Conservation (phyloP, 2,888 invertebrate genomes). For the Rhyacophila evoluta region DNA sequence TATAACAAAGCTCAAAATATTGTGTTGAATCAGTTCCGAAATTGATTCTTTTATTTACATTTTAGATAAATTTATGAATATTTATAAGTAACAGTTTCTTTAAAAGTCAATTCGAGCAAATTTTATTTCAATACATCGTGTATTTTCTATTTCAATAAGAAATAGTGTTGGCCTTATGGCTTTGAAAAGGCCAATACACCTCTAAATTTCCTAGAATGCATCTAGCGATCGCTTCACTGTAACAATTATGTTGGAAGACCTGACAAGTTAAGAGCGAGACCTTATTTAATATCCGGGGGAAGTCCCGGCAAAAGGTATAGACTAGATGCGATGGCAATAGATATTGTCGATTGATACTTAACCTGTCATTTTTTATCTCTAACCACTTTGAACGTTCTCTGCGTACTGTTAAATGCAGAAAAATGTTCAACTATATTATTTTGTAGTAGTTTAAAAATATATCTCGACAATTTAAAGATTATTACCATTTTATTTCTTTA, state of each 20-base stretch:
- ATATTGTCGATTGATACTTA: conserved; percentile 24
- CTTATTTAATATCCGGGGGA: conserved; percentile 20
- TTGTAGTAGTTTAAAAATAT: background rate
- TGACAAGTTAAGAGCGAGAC: conserved; percentile 15
- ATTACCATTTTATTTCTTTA: no score
- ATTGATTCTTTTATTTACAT: no score
- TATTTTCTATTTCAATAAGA: no score
- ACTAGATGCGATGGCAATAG: conserved; percentile 1
- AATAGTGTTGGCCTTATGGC: no score
- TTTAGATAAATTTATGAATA: no score
- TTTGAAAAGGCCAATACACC: background rate
- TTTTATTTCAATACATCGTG: no score
- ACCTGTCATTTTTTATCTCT: background rate
- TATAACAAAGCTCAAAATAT: no score
- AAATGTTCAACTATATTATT: background rate
- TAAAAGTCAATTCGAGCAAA: no score
- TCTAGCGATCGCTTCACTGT: background rate
- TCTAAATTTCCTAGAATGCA: background rate
- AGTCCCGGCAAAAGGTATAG: background rate
- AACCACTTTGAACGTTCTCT: background rate
- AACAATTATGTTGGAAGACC: conserved; percentile 16
- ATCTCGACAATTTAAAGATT: no score
- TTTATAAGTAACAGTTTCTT: no score
- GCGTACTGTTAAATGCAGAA: background rate
- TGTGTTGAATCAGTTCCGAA: no score